Conservation (phyloP, 1,140 invertebrate species). For the Drosophila orena region DNA sequence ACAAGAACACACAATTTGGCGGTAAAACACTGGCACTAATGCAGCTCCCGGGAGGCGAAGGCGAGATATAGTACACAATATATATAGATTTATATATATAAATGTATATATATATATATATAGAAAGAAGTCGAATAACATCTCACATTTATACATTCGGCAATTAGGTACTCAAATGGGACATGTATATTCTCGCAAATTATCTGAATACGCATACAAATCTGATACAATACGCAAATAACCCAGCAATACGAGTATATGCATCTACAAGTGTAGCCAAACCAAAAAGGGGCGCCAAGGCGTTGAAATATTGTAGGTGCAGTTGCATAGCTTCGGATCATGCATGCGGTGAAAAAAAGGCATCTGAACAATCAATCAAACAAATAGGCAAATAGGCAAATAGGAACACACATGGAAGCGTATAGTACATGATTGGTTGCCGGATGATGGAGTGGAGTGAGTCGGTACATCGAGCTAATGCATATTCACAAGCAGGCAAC, state of each 20-base stretch:
- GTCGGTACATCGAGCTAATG: not conserved
- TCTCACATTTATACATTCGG: slow-evolving; percentile 23
- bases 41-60: slow-evolving; percentile 17
- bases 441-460: not conserved
- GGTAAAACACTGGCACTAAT: slow-evolving; percentile 14
- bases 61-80: slow-evolving; percentile 37
- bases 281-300: slow-evolving; percentile 2
- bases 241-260: slow-evolving; percentile 11
- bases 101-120: slow-evolving; percentile 41
- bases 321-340: slow-evolving; percentile 11
- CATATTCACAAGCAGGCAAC: slow-evolving; percentile 13
- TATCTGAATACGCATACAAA: slow-evolving; percentile 15
- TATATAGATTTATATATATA: slow-evolving; percentile 22
- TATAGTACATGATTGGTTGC: slow-evolving; percentile 1
- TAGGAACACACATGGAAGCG: not conserved
- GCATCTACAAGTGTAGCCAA: slow-evolving; percentile 8
- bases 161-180: slow-evolving; percentile 21
- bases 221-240: slow-evolving; percentile 16
- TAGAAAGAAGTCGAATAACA: slow-evolving; percentile 25
- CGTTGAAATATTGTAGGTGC: not conserved
- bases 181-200: slow-evolving; percentile 64
- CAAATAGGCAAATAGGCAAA: not conserved
- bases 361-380: slow-evolving; percentile 1
- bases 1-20: slow-evolving; percentile 49
- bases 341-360: no score